These are phyloP conservation scores for Carpatolechia fugitivella DNA, from an alignment of 2,888 invertebrate genomes.

Conservation along the genomic window DNA sequence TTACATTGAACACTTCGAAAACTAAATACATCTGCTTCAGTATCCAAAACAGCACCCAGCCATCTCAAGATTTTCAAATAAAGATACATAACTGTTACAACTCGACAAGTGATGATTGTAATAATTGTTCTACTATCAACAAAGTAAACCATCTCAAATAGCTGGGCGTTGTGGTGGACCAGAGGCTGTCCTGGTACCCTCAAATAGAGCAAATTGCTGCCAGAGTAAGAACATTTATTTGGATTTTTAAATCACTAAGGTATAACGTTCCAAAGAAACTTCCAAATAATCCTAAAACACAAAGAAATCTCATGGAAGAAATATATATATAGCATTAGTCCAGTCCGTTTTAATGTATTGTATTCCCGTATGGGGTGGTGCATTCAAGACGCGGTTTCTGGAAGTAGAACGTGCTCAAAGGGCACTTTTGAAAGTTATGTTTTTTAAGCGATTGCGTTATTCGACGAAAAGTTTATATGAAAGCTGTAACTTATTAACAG, in stretches of 20 bases:
- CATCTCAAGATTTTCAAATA: neutral
- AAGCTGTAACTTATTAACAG: too few species aligned
- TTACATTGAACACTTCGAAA: neutral
- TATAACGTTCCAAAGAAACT: neutral
- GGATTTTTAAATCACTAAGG: neutral
- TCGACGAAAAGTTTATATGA: too few species aligned
- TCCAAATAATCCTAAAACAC: too few species aligned
- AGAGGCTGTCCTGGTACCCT: neutral
- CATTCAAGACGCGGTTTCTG: too few species aligned
- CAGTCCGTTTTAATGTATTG: too few species aligned
- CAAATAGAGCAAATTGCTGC: neutral
- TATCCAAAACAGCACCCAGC: neutral
- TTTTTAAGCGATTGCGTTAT: too few species aligned
- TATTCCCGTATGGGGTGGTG: too few species aligned
- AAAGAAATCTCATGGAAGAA: too few species aligned
- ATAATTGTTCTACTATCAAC: neutral
- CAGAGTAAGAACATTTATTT: neutral
- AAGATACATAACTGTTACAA: neutral
- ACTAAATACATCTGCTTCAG: neutral
- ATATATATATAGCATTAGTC: too few species aligned
- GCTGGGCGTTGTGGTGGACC: neutral
- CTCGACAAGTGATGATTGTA: neutral
- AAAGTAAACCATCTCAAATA: neutral
- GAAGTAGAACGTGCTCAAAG: too few species aligned
- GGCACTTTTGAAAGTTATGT: too few species aligned